These are phyloP conservation scores for Malacosoma neustria DNA, from an alignment of 2,888 invertebrate genomes.

Conservation along the genomic window DNA sequence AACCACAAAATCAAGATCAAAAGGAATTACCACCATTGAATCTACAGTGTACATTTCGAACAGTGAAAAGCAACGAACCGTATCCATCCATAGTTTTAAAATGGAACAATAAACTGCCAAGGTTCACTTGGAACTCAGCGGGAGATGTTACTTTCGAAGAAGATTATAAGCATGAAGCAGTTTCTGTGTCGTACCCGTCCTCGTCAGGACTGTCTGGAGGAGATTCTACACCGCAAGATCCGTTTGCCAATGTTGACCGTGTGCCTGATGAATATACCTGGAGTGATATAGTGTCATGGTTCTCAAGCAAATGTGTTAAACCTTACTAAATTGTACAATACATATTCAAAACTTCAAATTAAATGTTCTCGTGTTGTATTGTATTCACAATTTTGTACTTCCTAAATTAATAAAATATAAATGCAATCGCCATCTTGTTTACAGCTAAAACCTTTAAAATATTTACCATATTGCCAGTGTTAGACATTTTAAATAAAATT, in stretches of 20 bases:
- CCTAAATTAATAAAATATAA: too few relatives aligned
- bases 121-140: conserved; percentile 22
- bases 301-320: conserved; percentile 17
- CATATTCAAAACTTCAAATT: too few relatives aligned
- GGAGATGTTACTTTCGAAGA: conserved; percentile 15
- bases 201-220: conserved; percentile 25
- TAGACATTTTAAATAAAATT: too few relatives aligned
- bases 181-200: conserved; percentile 22
- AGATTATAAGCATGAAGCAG: conserved; percentile 16
- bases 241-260: conserved; percentile 21
- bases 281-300: conserved; percentile 19
- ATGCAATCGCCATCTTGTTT: too few relatives aligned
- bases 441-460: too few relatives aligned
- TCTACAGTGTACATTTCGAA: conserved; percentile 27
- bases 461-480: too few relatives aligned
- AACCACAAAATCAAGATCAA: conserved; percentile 10
- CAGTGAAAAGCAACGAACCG: conserved; percentile 23
- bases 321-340: conserved; percentile 18
- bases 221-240: conserved; percentile 14
- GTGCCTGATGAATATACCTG: conserved; percentile 21
- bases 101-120: conserved; percentile 25
- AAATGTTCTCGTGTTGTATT: too few relatives aligned
- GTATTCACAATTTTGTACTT: too few relatives aligned
- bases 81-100: conserved; percentile 37
- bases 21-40: conserved; percentile 22